Conservation (phyloP, 2,797 vertebrate species). For the Amblyopsis hoosieri region DNA sequence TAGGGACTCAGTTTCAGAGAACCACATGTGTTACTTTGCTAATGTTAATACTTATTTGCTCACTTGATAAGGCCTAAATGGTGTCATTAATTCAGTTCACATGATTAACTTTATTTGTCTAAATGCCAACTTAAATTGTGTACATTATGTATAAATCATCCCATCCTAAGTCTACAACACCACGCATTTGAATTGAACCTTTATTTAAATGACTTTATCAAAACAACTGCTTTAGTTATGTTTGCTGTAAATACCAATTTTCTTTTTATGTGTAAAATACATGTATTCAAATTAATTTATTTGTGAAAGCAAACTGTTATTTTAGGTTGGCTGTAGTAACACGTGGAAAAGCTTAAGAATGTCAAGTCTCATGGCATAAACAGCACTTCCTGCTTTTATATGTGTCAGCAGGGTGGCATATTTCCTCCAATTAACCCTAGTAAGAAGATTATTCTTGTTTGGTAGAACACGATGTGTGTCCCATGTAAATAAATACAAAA, state of each 20-base stretch:
- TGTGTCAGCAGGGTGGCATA: neutral
- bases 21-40: neutral
- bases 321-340: neutral
- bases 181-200: too few relatives aligned
- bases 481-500: too few relatives aligned
- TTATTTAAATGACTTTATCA: neutral
- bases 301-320: neutral
- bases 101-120: neutral
- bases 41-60: neutral
- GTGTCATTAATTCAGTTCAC: neutral
- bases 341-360: slow-evolving; percentile 22
- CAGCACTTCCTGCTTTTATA: slow-evolving; percentile 65
- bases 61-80: neutral
- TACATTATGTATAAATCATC: too few relatives aligned
- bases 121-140: too few relatives aligned
- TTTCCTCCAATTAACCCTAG: neutral
- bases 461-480: too few relatives aligned
- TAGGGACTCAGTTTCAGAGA: neutral
- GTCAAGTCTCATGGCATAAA: slow-evolving; percentile 35
- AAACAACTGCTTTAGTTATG: neutral
- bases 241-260: neutral
- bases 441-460: neutral
- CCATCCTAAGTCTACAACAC: too few relatives aligned
- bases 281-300: too few relatives aligned
- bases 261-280: neutral